Base-by-base conservation (phyloP, 2,888 invertebrate genomes). In the Argyra leucocephala region DNA sequence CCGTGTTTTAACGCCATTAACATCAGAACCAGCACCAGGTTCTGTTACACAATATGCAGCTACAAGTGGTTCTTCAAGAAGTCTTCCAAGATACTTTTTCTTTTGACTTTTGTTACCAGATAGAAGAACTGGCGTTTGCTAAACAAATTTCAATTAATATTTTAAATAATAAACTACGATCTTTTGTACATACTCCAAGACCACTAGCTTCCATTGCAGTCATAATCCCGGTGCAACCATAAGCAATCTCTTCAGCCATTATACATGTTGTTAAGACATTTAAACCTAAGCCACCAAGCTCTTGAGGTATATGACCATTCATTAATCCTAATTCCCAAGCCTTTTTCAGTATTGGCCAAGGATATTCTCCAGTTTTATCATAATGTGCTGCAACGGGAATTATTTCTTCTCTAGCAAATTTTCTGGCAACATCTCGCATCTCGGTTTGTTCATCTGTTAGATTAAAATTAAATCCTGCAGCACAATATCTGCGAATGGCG, bases 11-110 rank as follows among this genome's bases (percentile, higher is more conserved):
- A 96, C 82, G 10, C 92, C 95, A 37, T 89, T 90, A 1, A 98
- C 98, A 80, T 99, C 98, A 0, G 97, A 97, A 0, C 98, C 98
- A 0, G 95, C 94, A 1, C 90, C 90, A 0, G 98, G 97, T 77
- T 98, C 98, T 0, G 97, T 97, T 23, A 98, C 97, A 76, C 93
- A 86, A 75, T 96, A 98, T 0, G 96, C 94, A 74, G 94, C 93
- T 68, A 96, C 88, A 22, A 96, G 74, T 0, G 96, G 96, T 75
- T 96, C 94, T 62, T 95, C 95, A 58, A 92, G 80, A 73, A 96
- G 82, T 69, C 96, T 85, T 10, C 95, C 94, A 23, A 98, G 83
- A 77, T 96, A 98, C 77, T 96, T 95, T 78, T 95, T 95, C 79
- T 97, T 89, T 76, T 96, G 95, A 71, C 89, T 93, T 71, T 89